Evolutionary conservation across 2,888 invertebrate species (phyloP).

Genomic region (Temnothorax rugatulus): DNA sequence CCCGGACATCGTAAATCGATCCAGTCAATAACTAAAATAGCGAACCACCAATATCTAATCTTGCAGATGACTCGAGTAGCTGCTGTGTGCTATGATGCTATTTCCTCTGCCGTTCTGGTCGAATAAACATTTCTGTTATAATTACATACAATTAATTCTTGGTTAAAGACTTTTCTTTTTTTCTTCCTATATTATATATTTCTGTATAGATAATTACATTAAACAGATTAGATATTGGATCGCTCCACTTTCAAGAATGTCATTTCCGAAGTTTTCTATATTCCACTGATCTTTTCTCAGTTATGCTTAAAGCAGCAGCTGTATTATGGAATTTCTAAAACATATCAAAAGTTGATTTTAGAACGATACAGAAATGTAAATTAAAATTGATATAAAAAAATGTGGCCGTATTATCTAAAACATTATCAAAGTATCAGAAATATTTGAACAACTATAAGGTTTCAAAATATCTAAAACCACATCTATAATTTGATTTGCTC

Average conservation of each 20-base stretch:
- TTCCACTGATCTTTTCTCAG: background rate
- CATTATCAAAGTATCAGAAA: background rate
- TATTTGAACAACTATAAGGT: background rate
- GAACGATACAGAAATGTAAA: background rate
- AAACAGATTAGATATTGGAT: background rate
- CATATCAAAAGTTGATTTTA: background rate
- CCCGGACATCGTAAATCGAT: constrained; percentile 36
- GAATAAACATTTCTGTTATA: background rate
- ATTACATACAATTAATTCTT: background rate
- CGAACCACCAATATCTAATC: constrained; percentile 20
- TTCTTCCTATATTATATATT: background rate
- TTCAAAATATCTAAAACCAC: background rate
- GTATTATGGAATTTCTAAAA: background rate
- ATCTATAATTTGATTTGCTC: background rate
- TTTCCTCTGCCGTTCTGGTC: background rate
- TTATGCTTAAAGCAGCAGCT: background rate
- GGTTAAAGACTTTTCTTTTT: background rate
- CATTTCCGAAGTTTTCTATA: background rate
- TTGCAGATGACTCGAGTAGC: constrained; percentile 7
- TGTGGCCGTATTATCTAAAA: background rate
- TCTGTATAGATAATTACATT: background rate
- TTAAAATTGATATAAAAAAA: background rate
- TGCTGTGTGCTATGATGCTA: background rate
- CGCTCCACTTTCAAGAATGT: background rate
- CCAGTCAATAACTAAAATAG: background rate